phyloP scores from a whole-genome alignment of 2,797 vertebrate species.

The Parauchenoglanis ngamensis region DNA sequence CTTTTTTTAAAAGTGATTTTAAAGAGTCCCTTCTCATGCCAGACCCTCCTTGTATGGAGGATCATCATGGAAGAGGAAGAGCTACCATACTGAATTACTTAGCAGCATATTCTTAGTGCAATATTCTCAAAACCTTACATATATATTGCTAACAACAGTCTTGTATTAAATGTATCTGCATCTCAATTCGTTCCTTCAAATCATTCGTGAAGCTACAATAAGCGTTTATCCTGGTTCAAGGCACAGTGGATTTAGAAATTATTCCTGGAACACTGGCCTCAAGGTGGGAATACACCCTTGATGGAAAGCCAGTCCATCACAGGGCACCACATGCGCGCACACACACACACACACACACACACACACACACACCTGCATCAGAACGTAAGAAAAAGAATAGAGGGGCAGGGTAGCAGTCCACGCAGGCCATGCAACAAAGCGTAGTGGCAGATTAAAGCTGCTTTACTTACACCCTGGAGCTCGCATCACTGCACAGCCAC shows the following conservation, averaged over 20 bases:
- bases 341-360: background rate
- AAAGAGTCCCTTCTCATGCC: no score
- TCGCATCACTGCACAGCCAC: conserved; percentile 56
- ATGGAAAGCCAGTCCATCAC: background rate
- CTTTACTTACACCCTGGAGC: conserved; percentile 55
- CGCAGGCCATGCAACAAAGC: conserved; percentile 53
- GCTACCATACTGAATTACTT: no score
- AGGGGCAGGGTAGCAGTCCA: conserved; percentile 25
- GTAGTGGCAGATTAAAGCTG: conserved; percentile 45
- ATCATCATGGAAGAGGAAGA: no score
- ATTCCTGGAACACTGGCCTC: background rate
- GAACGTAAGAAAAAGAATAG: background rate
- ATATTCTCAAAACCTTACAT: background rate
- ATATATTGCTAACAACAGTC: background rate
- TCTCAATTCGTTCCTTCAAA: background rate
- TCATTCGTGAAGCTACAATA: background rate
- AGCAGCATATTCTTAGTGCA: no score
- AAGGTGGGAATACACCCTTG: background rate
- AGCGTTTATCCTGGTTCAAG: background rate
- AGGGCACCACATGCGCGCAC: background rate
- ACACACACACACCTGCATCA: background rate
- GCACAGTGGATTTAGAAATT: background rate
- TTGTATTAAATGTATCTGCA: background rate
- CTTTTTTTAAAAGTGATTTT: background rate
- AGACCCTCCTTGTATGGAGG: no score